These are phyloP conservation scores for Sebastes iracundus DNA, from an alignment of 2,797 vertebrate genomes.

Conservation along the genomic window DNA sequence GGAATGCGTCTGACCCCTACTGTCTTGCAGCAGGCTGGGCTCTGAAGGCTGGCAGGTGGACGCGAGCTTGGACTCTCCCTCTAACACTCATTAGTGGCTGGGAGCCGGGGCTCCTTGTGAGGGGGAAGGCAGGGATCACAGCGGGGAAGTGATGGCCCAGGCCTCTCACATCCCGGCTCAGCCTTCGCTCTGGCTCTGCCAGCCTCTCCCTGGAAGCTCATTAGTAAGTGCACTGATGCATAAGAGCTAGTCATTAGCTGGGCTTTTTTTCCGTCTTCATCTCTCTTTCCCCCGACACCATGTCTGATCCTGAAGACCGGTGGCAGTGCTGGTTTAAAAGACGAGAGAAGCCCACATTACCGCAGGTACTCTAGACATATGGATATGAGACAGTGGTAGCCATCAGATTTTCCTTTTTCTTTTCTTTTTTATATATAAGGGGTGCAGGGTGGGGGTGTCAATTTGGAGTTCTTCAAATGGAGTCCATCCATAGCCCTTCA, in stretches of 20 bases:
- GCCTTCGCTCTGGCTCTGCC: conserved; percentile 94
- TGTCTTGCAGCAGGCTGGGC: conserved; percentile 89
- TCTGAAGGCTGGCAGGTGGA: conserved; percentile 94
- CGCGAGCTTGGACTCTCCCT: conserved; percentile 90
- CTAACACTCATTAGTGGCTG: conserved; percentile 98
- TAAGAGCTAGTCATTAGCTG: conserved; percentile 99
- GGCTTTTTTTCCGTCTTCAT: conserved; percentile 81
- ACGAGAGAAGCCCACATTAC: conserved; percentile 80
- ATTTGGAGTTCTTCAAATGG: conserved; percentile 78
- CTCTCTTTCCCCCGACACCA: conserved; percentile 75
- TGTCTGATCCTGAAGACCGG: conserved; percentile 96
- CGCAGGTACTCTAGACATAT: conserved; percentile 78
- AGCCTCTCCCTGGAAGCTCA: conserved; percentile 99
- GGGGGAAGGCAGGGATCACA: conserved; percentile 99
- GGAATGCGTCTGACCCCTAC: conserved; percentile 89
- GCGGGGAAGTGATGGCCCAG: conserved; percentile 97
- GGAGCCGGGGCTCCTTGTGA: conserved; percentile 92
- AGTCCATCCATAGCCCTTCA: conserved; percentile 77
- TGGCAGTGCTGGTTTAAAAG: conserved; percentile 85
- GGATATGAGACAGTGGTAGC: conserved; percentile 67
- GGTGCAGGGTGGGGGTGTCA: conserved; percentile 53
- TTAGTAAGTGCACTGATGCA: conserved; percentile 99
- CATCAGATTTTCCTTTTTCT: conserved; percentile 39
- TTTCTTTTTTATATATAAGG: conserved; percentile 25
- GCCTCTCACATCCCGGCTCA: conserved; percentile 96